Evolutionary conservation across 2,888 invertebrate species (phyloP), one percentile per base, ranked within the genome.

Genomic region (Pandemis heparana): DNA sequence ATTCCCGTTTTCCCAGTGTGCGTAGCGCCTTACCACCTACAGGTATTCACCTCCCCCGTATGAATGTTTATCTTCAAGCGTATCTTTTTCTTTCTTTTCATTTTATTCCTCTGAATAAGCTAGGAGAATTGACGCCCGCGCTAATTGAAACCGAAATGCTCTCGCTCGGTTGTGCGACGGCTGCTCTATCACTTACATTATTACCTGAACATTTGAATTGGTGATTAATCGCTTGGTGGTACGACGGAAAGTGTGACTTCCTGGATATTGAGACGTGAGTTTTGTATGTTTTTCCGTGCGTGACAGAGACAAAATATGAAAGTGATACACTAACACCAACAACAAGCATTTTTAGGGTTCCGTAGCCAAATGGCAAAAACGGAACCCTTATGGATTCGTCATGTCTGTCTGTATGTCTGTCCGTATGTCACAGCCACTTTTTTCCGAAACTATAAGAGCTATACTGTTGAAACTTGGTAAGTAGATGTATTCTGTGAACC

Each of bases 71-170:
- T 87, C 84, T 81, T 80, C 74, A 77, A 81, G 79, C 81, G 85
- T 87, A 87, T 87, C 82, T 80, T 77, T 83, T 84, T 83, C 82
- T 72, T 62, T 56, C 64, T 83, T 88, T 87, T 86, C 84, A 85
- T 86, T 88, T 86, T 82, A 85, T 84, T 81, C 82, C 83, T 86
- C 83, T 87, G 87, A 89, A 90, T 89, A 89, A 90, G 87, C 89
- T 87, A 89, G 77, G 79, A 78, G 83, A 83, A 78, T 85, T 82
- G 83, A 83, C 84, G 86, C 85, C 83, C 82, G 78, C 75, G 80
- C 87, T 90, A 89, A 89, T 89, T 89, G 89, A 87, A 88, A 83
- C 75, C 78, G 86, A 87, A 85, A 86, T 85, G 82, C 82, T 80
- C 82, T 75, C 77, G 80, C 78, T 75, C 80, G 75, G 77, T 79